phyloP scores from a whole-genome alignment of 2,888 invertebrate species.

The Mythimna albipuncta region DNA sequence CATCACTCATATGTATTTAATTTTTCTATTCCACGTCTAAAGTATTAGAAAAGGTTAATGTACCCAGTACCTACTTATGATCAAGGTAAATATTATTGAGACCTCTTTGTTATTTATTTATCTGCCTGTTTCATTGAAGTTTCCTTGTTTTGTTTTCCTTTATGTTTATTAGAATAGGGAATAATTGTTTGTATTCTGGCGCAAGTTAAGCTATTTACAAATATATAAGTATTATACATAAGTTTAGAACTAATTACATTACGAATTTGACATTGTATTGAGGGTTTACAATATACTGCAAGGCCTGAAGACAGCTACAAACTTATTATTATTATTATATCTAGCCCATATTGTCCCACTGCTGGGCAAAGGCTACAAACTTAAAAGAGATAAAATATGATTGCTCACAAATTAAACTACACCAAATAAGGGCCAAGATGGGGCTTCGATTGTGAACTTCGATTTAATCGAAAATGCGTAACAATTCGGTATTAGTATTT shows the following conservation, averaged over 20 bases:
- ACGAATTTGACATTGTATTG: neutral
- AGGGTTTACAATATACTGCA: neutral
- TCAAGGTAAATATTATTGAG: slow-evolving; percentile 39
- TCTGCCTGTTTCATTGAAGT: slow-evolving; percentile 18
- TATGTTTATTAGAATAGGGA: slow-evolving; percentile 1
- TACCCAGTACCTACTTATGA: neutral
- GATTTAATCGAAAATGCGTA: neutral
- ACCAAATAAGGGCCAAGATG: neutral
- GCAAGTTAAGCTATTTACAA: neutral
- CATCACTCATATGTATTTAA: neutral
- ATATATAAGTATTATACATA: too few relatives aligned
- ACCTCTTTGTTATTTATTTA: slow-evolving; percentile 27
- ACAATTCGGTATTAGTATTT: neutral
- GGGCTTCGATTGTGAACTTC: neutral
- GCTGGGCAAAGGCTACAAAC: too few relatives aligned
- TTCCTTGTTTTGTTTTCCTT: slow-evolving; percentile 53
- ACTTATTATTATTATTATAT: too few relatives aligned
- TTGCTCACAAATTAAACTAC: neutral
- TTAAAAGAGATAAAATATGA: neutral
- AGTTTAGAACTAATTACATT: neutral
- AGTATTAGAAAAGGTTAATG: slow-evolving; percentile 1
- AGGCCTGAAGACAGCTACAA: neutral
- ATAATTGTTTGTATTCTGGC: slow-evolving; percentile 7
- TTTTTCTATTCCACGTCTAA: neutral
- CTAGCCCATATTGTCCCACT: too few relatives aligned